phyloP scores from a whole-genome alignment of 2,113 vertebrate genomes.

The Muscicapa adusta region DNA sequence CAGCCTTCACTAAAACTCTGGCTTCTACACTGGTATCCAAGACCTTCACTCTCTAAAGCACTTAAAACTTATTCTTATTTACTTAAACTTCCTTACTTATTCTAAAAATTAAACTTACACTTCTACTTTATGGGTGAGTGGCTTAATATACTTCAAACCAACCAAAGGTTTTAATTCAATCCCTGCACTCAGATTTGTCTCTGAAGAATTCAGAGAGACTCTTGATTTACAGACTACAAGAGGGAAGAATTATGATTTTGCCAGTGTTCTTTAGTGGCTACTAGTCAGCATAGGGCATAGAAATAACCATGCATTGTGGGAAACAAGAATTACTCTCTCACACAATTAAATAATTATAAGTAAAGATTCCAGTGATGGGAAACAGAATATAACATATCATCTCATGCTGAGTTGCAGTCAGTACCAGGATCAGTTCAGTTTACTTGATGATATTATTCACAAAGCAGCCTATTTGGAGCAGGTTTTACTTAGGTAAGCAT shows the following conservation, averaged over 20 bases:
- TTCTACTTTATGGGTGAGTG: no score
- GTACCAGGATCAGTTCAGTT: neutral
- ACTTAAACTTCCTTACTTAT: no score
- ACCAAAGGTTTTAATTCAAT: no score
- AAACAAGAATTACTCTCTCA: neutral
- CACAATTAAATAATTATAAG: neutral
- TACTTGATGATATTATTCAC: neutral
- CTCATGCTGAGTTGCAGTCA: neutral
- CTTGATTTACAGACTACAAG: no score
- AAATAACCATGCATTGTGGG: neutral
- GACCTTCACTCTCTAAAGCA: no score
- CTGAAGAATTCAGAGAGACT: no score
- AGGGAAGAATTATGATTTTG: neutral
- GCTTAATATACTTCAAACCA: no score
- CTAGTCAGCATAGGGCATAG: neutral
- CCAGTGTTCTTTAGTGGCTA: neutral
- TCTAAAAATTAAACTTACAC: no score
- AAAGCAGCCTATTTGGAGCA: neutral
- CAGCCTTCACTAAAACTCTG: no score
- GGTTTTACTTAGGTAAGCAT: neutral
- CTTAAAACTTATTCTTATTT: no score
- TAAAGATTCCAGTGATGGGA: neutral
- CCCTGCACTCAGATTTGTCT: no score
- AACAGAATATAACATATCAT: neutral
- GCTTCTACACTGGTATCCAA: no score